Evolutionary conservation across 2,888 invertebrate genomes (phyloP), one percentile per base, ranked within the genome.

Genomic region (Eupithecia vulgata): DNA sequence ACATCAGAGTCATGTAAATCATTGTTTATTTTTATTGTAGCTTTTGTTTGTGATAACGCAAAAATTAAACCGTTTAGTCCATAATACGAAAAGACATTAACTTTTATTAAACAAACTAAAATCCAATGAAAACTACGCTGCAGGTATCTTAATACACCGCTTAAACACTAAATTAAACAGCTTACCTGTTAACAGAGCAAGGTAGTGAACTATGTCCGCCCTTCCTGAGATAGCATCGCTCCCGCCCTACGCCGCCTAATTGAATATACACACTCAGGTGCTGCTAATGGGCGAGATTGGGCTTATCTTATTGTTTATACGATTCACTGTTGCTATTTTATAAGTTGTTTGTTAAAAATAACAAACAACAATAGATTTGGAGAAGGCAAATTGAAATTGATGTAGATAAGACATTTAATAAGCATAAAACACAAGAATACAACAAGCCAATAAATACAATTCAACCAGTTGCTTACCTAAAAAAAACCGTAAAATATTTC

Each of bases 201-300:
- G 81, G 74, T 80, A 73, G 73, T 74, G 74, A 74, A 77, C 74
- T 78, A 78, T 73, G 40, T 37, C 78, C 83, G 80, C 83, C 85
- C 83, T 83, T 82, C 84, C 82, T 72, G 74, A 74, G 85, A 86
- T 87, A 82, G 40, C 80, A 86, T 87, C 86, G 81, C 83, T 83
- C 84, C 87, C 85, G 82, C 84, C 79, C 79, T 67, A 13, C 52
- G 57, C 57, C 79, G 78, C 80, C 82, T 79, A 79, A 79, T 79
- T 78, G 78, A 78, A 79, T 78, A 76, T 76, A 79, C 78, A 78
- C 67, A 76, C 73, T 79, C 79, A 79, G 80, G 80, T 79, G 75
- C 75, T 77, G 40, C 80, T 84, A 83, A 83, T 83, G 82, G 80
- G 67, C 17, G 37, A 75, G 84, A 83, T 82, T 81, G 74, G 61